Evolutionary conservation across 2,797 vertebrate species (phyloP).

Genomic region (Microctenopoma steveboyesi): DNA sequence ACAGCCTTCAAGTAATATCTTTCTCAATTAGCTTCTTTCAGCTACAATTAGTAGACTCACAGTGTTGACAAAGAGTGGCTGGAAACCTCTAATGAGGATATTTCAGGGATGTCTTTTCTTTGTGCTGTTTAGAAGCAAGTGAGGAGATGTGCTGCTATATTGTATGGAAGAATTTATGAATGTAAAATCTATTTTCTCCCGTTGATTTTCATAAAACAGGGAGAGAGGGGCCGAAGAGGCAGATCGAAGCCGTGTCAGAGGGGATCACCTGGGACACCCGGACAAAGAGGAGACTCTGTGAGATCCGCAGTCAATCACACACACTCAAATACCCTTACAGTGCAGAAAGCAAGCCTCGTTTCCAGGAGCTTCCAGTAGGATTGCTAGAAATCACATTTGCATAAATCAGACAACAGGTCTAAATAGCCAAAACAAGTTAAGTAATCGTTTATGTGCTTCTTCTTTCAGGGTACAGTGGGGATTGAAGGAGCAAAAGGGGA

Average conservation of each 20-base stretch:
- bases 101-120: slow-evolving; percentile 46
- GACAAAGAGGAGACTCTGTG: slow-evolving; percentile 83
- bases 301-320: slow-evolving; percentile 46
- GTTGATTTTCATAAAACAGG: slow-evolving; percentile 70
- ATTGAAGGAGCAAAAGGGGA: slow-evolving; percentile 85
- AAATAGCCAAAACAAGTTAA: not conserved
- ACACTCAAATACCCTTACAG: not conserved
- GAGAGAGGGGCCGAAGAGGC: slow-evolving; percentile 85
- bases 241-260: slow-evolving; percentile 80
- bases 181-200: slow-evolving; percentile 13
- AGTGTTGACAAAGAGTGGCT: slow-evolving; percentile 58
- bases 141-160: slow-evolving; percentile 15
- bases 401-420: not conserved
- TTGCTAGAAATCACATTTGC: not conserved
- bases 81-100: slow-evolving; percentile 57
- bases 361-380: not conserved
- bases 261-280: slow-evolving; percentile 80
- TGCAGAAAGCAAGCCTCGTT: not conserved
- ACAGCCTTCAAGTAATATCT: slow-evolving; percentile 72
- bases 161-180: not conserved
- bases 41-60: slow-evolving; percentile 72
- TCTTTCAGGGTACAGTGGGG: slow-evolving; percentile 82
- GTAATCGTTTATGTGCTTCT: not conserved
- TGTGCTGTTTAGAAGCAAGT: slow-evolving; percentile 10
- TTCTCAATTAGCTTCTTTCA: slow-evolving; percentile 76